phyloP scores from a whole-genome alignment of 2,797 vertebrate species.

The Betta splendens region DNA sequence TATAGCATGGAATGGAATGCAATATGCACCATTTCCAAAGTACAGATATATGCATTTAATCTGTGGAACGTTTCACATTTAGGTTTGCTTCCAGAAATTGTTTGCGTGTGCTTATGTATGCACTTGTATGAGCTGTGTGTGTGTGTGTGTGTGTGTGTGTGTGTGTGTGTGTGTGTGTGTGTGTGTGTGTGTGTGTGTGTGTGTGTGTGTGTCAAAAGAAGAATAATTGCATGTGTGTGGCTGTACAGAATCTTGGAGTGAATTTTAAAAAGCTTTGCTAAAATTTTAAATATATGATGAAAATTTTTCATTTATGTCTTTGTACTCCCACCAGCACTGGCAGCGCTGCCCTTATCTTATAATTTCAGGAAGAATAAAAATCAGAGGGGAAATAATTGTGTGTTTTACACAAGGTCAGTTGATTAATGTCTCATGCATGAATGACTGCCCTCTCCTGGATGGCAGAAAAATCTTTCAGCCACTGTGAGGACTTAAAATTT shows the following conservation, averaged over 20 bases:
- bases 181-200: constrained; percentile 5
- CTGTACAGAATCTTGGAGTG: constrained; percentile 66
- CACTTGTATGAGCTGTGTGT: constrained; percentile 43
- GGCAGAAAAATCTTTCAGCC: constrained; percentile 30
- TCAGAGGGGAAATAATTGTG: not conserved
- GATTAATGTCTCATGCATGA: constrained; percentile 2
- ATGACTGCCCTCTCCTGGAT: constrained; percentile 68
- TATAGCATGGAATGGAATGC: constrained; percentile 74
- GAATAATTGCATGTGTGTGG: constrained; percentile 33
- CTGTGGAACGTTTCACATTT: constrained; percentile 62
- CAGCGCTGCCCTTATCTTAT: constrained; percentile 33
- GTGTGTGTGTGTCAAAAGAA: constrained; percentile 5
- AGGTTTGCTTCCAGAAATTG: constrained; percentile 59
- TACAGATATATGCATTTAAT: constrained; percentile 74
- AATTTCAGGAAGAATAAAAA: constrained; percentile 29
- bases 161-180: constrained; percentile 19
- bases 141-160: constrained; percentile 27
- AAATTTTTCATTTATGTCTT: constrained; percentile 48
- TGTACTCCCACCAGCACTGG: constrained; percentile 70
- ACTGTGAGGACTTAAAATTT: constrained; percentile 28
- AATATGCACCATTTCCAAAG: constrained; percentile 67
- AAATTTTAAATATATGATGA: constrained; percentile 53
- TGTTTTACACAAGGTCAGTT: constrained; percentile 9
- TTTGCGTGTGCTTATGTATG: constrained; percentile 58
- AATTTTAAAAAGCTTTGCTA: constrained; percentile 61